Evolutionary conservation across 1,140 invertebrate species (phyloP).

Genomic region (Nasonia longicornis): DNA sequence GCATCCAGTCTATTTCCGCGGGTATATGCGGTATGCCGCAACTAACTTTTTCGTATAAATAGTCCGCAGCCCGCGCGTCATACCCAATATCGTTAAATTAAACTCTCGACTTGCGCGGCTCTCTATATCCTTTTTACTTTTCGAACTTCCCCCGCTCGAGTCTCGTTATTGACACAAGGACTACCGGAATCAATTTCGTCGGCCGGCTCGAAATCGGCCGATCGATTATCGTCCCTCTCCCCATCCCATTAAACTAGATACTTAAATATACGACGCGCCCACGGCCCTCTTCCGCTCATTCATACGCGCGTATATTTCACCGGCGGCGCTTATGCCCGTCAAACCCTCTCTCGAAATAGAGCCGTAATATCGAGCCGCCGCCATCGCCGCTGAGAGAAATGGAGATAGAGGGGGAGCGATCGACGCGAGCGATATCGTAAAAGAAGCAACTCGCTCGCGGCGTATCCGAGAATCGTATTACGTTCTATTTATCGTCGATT

Average conservation of each 20-base stretch:
- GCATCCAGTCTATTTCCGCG: background rate
- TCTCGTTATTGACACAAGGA: background rate
- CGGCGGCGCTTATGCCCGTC: background rate
- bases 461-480: conserved; percentile 23
- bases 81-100: background rate
- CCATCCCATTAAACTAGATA: background rate
- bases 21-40: background rate
- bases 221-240: background rate
- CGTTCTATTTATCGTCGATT: conserved; percentile 33
- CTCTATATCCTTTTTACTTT: background rate
- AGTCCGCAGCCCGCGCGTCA: background rate
- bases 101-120: background rate
- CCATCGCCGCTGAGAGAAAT: background rate
- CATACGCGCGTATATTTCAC: background rate
- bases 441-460: conserved; percentile 19
- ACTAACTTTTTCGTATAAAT: background rate
- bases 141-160: background rate
- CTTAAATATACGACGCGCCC: background rate
- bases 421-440: conserved; percentile 8
- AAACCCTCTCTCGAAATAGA: conserved; percentile 6
- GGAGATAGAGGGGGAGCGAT: background rate
- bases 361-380: background rate
- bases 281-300: background rate
- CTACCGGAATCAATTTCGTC: background rate
- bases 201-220: background rate